phyloP scores from a whole-genome alignment of 2,888 invertebrate species.

The Diploptera punctata region DNA sequence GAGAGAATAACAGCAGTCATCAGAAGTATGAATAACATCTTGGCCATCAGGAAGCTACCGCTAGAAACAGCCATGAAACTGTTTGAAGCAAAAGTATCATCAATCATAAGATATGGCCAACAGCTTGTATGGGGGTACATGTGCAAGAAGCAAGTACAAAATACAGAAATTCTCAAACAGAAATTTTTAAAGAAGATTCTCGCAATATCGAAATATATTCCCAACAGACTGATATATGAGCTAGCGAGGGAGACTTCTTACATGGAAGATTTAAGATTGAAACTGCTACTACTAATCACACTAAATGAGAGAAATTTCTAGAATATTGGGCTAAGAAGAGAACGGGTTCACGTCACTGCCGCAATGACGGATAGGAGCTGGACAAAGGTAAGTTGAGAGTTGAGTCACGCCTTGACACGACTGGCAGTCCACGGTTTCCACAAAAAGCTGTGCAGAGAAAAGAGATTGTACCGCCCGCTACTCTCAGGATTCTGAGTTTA shows the following conservation, averaged over 20 bases:
- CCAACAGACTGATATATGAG: background rate
- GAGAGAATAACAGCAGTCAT: too few relatives aligned
- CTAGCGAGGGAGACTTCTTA: too few relatives aligned
- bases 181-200: background rate
- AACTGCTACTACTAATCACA: slow-evolving; percentile 8
- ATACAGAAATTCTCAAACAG: background rate
- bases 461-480: background rate
- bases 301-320: background rate
- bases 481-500: too few relatives aligned
- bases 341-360: background rate
- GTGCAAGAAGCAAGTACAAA: background rate
- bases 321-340: background rate
- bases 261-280: background rate
- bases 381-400: background rate
- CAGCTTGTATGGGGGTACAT: background rate
- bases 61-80: slow-evolving; percentile 9
- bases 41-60: background rate
- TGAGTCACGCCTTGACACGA: background rate
- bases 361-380: background rate
- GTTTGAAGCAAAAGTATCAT: slow-evolving; percentile 5
- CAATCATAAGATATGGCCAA: background rate
- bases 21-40: background rate
- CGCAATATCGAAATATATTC: background rate
- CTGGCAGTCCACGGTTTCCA: background rate
- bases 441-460: background rate